Conservation (phyloP, 2,888 invertebrate species). For the Tinea pellionella region DNA sequence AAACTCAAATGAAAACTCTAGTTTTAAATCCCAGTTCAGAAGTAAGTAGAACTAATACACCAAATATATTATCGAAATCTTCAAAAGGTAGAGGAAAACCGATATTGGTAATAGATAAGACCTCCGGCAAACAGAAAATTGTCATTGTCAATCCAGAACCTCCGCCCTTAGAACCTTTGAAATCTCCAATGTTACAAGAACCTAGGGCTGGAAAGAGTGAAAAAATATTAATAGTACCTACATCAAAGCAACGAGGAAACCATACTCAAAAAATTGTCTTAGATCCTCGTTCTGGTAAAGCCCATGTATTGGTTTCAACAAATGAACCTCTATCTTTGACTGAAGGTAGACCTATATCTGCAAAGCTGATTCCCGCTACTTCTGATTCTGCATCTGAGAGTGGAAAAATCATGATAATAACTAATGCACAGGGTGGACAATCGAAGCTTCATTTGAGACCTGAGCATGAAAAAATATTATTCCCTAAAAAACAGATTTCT, state of each 20-base stretch:
- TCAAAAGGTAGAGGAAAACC: conserved; percentile 53
- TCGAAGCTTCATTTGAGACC: conserved; percentile 71
- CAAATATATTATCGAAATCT: conserved; percentile 62
- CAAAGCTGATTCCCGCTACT: conserved; percentile 45
- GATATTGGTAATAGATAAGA: conserved; percentile 57
- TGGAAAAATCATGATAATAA: conserved; percentile 73
- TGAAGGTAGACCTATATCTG: conserved; percentile 49
- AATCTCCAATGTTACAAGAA: conserved; percentile 18
- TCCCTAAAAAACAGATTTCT: conserved; percentile 60
- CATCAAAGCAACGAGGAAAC: conserved; percentile 38
- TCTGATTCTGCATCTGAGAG: conserved; percentile 42
- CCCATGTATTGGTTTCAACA: conserved; percentile 51
- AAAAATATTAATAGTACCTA: conserved; percentile 56
- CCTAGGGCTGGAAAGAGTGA: conserved; percentile 34
- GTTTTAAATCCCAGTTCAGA: conserved; percentile 47
- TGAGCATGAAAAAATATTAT: conserved; percentile 70
- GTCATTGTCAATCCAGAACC: conserved; percentile 53
- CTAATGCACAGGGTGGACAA: conserved; percentile 72
- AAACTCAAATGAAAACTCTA: conserved; percentile 50
- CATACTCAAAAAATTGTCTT: conserved; percentile 61
- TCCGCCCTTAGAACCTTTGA: conserved; percentile 45
- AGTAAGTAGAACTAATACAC: conserved; percentile 45
- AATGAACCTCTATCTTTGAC: conserved; percentile 26
- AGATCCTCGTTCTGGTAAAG: conserved; percentile 59
- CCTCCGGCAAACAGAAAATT: conserved; percentile 58